phyloP scores from a whole-genome alignment of 2,113 vertebrate species.

The Atlantisia rogersi region DNA sequence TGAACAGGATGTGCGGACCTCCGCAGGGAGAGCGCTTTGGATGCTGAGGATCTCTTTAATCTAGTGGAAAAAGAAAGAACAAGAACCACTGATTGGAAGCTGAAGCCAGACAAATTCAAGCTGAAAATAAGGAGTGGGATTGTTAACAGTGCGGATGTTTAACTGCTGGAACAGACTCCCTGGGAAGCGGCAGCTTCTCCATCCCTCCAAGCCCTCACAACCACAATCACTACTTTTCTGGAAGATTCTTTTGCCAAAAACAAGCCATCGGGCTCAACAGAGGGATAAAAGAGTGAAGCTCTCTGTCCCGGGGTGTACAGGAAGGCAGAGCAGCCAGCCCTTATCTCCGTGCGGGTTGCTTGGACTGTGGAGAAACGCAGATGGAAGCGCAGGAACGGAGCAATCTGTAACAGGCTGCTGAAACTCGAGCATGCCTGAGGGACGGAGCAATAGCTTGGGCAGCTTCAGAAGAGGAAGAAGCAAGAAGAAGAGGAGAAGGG shows the following conservation, averaged over 20 bases:
- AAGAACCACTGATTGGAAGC: constrained; percentile 34
- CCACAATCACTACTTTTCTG: constrained; percentile 14
- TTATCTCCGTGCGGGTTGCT: background rate
- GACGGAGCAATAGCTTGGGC: background rate
- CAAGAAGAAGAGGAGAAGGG: background rate
- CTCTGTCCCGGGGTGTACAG: background rate
- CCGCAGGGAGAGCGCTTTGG: constrained; percentile 1
- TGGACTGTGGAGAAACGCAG: background rate
- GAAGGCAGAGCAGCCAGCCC: background rate
- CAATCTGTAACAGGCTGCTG: background rate
- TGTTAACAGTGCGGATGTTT: constrained; percentile 6
- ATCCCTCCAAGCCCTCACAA: background rate
- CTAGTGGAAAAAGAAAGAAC: constrained; percentile 42
- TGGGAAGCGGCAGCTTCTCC: background rate
- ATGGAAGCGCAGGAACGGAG: background rate
- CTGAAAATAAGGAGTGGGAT: background rate
- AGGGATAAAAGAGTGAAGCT: background rate
- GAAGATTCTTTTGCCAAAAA: constrained; percentile 6
- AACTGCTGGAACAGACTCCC: background rate
- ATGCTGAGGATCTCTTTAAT: constrained; percentile 54
- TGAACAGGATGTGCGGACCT: constrained; percentile 50
- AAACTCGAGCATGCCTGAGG: background rate
- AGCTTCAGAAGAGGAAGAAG: background rate
- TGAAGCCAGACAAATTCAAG: constrained; percentile 35
- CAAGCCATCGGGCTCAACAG: background rate